Percentiles rank a stretch among this genome's conserved stretches.
Evolutionary conservation across 2,888 invertebrate genomes (phyloP).

Genomic region (Andricus quercusramuli): DNA sequence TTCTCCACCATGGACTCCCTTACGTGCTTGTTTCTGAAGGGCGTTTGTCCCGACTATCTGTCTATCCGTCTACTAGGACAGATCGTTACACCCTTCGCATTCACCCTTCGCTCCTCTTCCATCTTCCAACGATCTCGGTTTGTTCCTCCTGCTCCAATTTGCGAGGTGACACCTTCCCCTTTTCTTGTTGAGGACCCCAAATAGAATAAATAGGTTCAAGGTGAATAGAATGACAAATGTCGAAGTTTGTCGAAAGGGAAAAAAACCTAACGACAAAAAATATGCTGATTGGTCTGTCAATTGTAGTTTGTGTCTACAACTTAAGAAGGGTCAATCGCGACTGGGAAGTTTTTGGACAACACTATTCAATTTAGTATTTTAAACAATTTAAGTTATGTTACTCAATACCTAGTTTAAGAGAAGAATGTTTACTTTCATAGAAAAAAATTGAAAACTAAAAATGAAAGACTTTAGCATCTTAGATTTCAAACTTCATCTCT

Average conservation of each 20-base stretch:
- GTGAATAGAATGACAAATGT: conserved; percentile 13
- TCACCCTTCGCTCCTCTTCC: conserved; percentile 36
- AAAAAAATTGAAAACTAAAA: too few relatives aligned
- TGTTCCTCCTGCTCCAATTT: conserved; percentile 41
- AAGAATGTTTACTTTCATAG: too few relatives aligned
- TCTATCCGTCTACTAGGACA: conserved; percentile 37
- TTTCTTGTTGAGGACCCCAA: conserved; percentile 9
- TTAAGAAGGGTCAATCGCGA: too few relatives aligned
- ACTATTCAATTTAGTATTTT: too few relatives aligned
- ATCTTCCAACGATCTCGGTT: conserved; percentile 29
- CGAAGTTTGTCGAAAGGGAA: conserved; percentile 7
- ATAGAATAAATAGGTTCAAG: conserved; percentile 26
- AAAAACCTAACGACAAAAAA: conserved; percentile 15
- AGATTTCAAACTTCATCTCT: too few relatives aligned
- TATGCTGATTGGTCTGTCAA: conserved; percentile 3
- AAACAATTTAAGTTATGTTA: too few relatives aligned
- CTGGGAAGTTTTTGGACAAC: too few relatives aligned
- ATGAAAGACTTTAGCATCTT: too few relatives aligned
- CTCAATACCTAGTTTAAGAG: too few relatives aligned
- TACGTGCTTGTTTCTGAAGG: conserved; percentile 36
- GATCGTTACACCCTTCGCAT: conserved; percentile 39
- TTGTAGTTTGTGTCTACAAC: not conserved
- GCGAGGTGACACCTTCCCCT: conserved; percentile 35
- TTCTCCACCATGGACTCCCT: conserved; percentile 26
- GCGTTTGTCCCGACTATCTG: not conserved